Conservation (phyloP, 2,113 vertebrate genomes). For the Guaruba guarouba region DNA sequence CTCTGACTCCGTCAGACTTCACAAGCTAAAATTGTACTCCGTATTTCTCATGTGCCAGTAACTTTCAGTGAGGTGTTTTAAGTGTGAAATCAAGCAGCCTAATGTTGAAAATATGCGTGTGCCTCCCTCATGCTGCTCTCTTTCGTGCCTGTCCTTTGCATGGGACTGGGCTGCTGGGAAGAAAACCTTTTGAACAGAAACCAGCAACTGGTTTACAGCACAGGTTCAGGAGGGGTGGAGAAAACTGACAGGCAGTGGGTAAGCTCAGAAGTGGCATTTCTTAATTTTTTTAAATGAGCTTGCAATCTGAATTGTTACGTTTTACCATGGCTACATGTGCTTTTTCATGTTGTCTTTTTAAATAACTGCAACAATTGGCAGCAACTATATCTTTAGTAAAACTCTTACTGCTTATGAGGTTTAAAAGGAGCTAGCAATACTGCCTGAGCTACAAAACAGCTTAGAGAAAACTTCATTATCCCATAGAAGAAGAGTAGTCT, state of each 20-base stretch:
- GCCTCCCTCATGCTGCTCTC: neutral
- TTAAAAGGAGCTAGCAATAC: neutral
- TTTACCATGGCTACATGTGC: neutral
- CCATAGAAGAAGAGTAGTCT: neutral
- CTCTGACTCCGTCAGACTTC: neutral
- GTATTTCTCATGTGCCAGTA: neutral
- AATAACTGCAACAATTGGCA: neutral
- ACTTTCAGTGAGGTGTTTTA: neutral
- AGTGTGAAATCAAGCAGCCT: neutral
- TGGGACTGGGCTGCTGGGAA: fast-evolving
- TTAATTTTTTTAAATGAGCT: neutral
- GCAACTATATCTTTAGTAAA: neutral
- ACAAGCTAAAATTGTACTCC: neutral
- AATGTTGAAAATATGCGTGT: neutral
- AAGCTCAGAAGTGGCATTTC: neutral
- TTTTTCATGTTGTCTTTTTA: neutral
- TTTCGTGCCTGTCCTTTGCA: neutral
- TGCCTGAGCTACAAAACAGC: neutral
- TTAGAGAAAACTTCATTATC: neutral
- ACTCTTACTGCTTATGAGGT: neutral
- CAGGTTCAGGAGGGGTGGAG: neutral
- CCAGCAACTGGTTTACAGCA: neutral
- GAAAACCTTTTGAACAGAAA: neutral
- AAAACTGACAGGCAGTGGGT: neutral
- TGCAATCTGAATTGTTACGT: neutral